These are phyloP conservation scores for Hanleya hanleyi DNA, from an alignment of 2,888 invertebrate genomes.

Conservation along the genomic window DNA sequence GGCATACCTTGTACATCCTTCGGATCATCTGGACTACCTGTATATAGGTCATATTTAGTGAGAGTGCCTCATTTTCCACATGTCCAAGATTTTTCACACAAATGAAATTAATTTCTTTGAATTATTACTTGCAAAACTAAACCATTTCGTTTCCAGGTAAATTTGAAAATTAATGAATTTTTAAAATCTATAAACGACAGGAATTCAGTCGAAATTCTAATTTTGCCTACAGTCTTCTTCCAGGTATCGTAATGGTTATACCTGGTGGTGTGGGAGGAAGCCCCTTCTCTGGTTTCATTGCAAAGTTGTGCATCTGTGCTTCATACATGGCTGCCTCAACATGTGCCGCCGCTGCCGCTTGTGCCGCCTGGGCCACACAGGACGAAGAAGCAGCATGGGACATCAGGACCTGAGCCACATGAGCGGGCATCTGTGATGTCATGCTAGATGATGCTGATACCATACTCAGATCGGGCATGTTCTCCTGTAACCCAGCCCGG, in stretches of 20 bases:
- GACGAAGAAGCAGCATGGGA: background rate
- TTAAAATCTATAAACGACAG: too few relatives aligned
- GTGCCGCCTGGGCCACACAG: background rate
- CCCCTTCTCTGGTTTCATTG: constrained; percentile 49
- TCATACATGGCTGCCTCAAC: constrained; percentile 36
- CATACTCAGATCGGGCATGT: too few relatives aligned
- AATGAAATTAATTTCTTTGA: too few relatives aligned
- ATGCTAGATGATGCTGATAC: too few relatives aligned
- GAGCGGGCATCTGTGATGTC: too few relatives aligned
- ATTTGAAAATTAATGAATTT: too few relatives aligned
- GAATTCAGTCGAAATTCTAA: too few relatives aligned
- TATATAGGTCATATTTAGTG: background rate
- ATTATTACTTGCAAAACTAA: too few relatives aligned
- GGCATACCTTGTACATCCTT: constrained; percentile 33
- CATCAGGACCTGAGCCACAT: too few relatives aligned
- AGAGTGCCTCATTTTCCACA: background rate
- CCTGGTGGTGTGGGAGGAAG: constrained; percentile 59
- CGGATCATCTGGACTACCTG: constrained; percentile 51
- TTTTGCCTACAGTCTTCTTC: too few relatives aligned
- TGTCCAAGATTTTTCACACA: background rate
- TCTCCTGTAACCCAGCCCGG: constrained; percentile 23
- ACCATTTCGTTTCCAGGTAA: too few relatives aligned
- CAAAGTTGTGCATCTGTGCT: background rate
- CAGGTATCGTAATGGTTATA: too few relatives aligned
- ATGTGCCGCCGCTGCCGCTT: constrained; percentile 11